These are phyloP conservation scores for Lepidonotus clava DNA, from an alignment of 2,888 invertebrate genomes.

Conservation along the genomic window DNA sequence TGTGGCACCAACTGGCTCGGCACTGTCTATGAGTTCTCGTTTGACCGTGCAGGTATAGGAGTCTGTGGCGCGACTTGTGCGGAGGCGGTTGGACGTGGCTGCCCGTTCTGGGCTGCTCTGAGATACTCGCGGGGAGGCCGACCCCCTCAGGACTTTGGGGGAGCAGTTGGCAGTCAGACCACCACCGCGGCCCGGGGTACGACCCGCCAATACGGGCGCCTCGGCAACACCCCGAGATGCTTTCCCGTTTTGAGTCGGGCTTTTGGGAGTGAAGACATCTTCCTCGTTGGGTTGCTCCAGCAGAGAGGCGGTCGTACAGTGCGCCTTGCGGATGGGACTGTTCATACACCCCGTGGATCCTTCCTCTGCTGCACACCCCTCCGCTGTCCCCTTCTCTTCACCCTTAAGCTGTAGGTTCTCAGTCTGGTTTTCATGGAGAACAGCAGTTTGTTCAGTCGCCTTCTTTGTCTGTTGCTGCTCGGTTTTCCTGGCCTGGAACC, in stretches of 20 bases:
- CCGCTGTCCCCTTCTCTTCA: not conserved
- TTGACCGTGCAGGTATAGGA: not conserved
- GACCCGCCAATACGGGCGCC: not conserved
- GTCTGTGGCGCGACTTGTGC: not conserved
- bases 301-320: not conserved
- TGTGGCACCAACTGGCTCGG: not conserved
- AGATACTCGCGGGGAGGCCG: not conserved
- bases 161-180: not conserved
- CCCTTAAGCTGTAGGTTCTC: not conserved
- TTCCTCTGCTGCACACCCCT: not conserved
- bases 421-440: constrained; percentile 36
- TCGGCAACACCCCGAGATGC: not conserved
- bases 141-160: not conserved
- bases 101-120: constrained; percentile 15
- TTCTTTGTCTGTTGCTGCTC: constrained; percentile 17
- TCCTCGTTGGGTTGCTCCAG: not conserved
- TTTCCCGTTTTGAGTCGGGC: not conserved
- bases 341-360: not conserved
- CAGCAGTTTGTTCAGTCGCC: not conserved
- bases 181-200: not conserved
- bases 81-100: not conserved
- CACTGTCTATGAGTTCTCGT: not conserved
- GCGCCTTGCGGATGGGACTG: not conserved
- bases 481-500: not conserved
- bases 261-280: not conserved